Conservation (phyloP, 2,888 invertebrate species). For the Cephus sareptanus region DNA sequence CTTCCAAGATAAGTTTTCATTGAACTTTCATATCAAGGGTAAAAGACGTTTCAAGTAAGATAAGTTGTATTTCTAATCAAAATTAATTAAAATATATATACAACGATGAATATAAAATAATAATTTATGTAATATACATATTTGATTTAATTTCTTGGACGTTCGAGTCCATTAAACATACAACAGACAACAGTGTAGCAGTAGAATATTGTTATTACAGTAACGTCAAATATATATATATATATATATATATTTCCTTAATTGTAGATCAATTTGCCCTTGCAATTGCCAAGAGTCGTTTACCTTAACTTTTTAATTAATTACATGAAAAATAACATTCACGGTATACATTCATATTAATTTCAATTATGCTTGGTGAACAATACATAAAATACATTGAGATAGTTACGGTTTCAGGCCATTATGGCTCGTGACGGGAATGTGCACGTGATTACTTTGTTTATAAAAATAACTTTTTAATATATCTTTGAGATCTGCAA, state of each 20-base stretch:
- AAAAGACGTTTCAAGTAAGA: conserved; percentile 40
- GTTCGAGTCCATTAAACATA: conserved; percentile 52
- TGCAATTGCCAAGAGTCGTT: conserved; percentile 38
- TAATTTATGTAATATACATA: conserved; percentile 63
- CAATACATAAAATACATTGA: conserved; percentile 54
- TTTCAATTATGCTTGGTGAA: conserved; percentile 51
- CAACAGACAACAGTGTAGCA: conserved; percentile 63
- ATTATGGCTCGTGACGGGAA: conserved; percentile 54
- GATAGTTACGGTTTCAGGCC: conserved; percentile 56
- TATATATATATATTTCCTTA: conserved; percentile 37
- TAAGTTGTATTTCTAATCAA: conserved; percentile 55
- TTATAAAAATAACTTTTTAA: conserved; percentile 57
- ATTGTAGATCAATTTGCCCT: conserved; percentile 44
- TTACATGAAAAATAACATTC: conserved; percentile 59
- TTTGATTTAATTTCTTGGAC: conserved; percentile 57
- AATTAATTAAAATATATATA: conserved; percentile 59
- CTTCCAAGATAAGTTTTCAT: background rate
- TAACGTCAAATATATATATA: conserved; percentile 55
- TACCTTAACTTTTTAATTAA: conserved; percentile 46
- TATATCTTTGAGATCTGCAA: conserved; percentile 51
- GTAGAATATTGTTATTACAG: conserved; percentile 63
- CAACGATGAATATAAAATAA: conserved; percentile 63
- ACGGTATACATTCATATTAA: conserved; percentile 55
- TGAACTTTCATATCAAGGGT: background rate
- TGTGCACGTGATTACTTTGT: conserved; percentile 45